A percentile compares a stretch with the other conserved stretches of the same genome.
phyloP scores from a whole-genome alignment of 2,797 vertebrate genomes.

The Macropus fuliginosus region DNA sequence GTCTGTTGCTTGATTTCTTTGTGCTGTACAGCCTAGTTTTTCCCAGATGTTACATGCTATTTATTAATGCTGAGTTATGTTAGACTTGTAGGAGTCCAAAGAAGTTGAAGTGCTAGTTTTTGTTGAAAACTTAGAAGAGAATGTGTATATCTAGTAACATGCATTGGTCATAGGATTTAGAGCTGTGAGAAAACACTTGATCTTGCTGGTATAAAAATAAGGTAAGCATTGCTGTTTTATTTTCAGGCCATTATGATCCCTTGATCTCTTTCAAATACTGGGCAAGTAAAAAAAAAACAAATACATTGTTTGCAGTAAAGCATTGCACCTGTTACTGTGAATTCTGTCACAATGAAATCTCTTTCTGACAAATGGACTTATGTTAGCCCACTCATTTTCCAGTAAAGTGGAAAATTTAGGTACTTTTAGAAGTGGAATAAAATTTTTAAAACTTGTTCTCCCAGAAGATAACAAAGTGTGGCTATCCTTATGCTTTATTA shows the following conservation, averaged over 20 bases:
- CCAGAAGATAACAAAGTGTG: background rate
- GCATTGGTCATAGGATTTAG: background rate
- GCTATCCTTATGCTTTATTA: background rate
- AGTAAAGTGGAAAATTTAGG: background rate
- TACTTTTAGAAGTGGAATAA: background rate
- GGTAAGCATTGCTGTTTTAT: background rate
- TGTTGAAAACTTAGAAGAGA: background rate
- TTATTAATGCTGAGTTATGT: background rate
- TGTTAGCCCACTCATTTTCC: background rate
- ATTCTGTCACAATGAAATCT: background rate
- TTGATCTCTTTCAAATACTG: background rate
- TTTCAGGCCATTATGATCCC: background rate
- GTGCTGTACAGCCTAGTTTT: background rate
- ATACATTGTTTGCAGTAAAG: background rate
- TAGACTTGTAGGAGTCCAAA: background rate
- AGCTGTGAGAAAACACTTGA: background rate
- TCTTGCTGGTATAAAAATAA: background rate
- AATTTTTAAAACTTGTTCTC: background rate
- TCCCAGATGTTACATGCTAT: background rate
- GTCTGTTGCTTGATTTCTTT: background rate
- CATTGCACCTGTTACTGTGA: background rate
- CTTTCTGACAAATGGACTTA: background rate
- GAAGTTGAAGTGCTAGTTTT: background rate
- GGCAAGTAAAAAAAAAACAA: background rate
- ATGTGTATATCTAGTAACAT: background rate